Evolutionary conservation across 2,797 vertebrate genomes (phyloP), one percentile per base, ranked within the genome.

Genomic region (Emys orbicularis): DNA sequence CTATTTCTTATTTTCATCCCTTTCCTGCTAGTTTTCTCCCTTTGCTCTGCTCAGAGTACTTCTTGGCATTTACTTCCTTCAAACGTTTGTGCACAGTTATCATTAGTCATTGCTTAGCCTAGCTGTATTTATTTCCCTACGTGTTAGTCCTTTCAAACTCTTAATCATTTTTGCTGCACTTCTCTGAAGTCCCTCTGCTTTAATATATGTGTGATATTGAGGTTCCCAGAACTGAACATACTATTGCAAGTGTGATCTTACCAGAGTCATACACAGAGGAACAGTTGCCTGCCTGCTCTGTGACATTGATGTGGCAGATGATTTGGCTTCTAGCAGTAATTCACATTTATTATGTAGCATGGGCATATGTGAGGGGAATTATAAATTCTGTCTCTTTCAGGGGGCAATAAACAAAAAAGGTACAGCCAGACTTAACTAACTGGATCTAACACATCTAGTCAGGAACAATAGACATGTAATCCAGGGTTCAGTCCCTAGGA

Each of bases 171-270:
- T 86, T 86, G 18, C 59, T 79, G n/a, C 65, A 88, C 29, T 90
- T 96, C 53, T n/a, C 57, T 83, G 86, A 93, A 87, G 76, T 95
- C 61, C 25, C 19, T 94, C 65, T 85, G 72, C 79, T 95, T 94
- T 95, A 96, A 87, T 80, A n/a, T 52, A 53, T 5, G 34, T 90
- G 84, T 85, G 47, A 94, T 93, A 97, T 79, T 91, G 89, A 91
- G n/a, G 34, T 92, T 94, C 47, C 77, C 41, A 91, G 72, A 92
- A 90, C 3, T 5, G 72, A 94, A 87, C 21, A 83, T 88, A 49
- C 21, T 88, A 41, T 80, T 92, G 41, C 41, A 95, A 41, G 80
- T 95, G n/a, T 52, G 83, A 92, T 94, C 82, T 87, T 77, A 31
- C 27, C 50, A 29, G 4, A 23, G 44, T 90, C 49, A 52, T 65